These are phyloP conservation scores for Corythornis vintsioides DNA, from an alignment of 2,113 vertebrate species.

Conservation along the genomic window DNA sequence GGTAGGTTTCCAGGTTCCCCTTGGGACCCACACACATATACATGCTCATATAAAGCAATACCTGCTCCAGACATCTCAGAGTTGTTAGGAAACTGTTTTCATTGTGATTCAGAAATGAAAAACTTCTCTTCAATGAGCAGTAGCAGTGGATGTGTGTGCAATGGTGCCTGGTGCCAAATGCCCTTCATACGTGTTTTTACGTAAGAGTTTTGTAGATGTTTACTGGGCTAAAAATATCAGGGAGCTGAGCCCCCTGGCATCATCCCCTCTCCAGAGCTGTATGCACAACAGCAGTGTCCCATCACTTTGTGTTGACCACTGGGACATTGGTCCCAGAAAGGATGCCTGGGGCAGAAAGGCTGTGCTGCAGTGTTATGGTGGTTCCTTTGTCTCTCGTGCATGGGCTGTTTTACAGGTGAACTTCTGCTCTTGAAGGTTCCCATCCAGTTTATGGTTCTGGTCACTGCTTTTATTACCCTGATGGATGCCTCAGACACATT, in stretches of 20 bases:
- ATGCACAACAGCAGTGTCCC: not conserved
- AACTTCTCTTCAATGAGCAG: not conserved
- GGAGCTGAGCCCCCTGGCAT: rapidly evolving
- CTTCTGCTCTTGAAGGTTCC: not conserved
- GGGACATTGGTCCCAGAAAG: not conserved
- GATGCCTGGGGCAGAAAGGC: not conserved
- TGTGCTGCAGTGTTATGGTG: not conserved
- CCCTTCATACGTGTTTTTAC: not conserved
- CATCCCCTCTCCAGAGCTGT: not conserved
- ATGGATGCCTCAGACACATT: not conserved
- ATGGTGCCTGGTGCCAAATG: not conserved
- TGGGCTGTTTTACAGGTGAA: not conserved
- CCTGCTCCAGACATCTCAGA: not conserved
- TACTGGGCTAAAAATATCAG: not conserved
- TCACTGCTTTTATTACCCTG: not conserved
- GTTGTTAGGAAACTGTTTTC: not conserved
- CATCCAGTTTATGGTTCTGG: not conserved
- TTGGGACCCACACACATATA: not conserved
- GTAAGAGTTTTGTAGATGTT: not conserved
- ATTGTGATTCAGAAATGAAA: not conserved
- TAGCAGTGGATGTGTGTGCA: not conserved
- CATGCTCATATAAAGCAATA: not conserved
- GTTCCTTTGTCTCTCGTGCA: not conserved
- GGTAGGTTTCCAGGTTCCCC: not conserved
- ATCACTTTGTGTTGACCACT: not conserved